These are phyloP conservation scores for Turdus rufiventris DNA, from an alignment of 2,113 vertebrate species.

Conservation along the genomic window DNA sequence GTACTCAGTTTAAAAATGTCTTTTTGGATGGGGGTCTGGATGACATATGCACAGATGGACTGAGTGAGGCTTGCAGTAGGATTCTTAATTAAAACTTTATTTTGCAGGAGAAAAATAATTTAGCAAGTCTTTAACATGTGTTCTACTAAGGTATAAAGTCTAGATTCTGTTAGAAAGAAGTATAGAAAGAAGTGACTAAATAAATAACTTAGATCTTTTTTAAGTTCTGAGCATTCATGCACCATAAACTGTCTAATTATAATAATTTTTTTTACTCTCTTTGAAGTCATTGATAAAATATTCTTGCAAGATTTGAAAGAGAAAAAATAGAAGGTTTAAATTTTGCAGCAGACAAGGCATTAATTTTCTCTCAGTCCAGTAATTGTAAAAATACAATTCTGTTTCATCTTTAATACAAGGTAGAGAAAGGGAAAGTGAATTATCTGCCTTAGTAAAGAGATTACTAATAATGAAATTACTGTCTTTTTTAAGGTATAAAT, in stretches of 20 bases:
- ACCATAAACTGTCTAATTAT: not conserved
- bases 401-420: conserved; percentile 48
- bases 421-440: not conserved
- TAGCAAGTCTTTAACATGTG: not conserved
- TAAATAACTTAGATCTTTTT: not conserved
- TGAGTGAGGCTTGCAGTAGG: not conserved
- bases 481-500: conserved; percentile 6
- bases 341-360: not conserved
- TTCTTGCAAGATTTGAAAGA: not conserved
- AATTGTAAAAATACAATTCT: conserved; percentile 43
- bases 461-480: conserved; percentile 25
- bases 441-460: not conserved
- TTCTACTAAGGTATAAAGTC: not conserved
- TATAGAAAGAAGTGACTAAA: not conserved
- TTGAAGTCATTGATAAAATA: conserved; percentile 13
- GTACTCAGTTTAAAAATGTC: not conserved
- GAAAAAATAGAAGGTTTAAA: not conserved
- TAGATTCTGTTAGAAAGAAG: not conserved
- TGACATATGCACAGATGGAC: not conserved
- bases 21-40: not conserved
- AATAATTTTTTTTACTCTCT: not conserved
- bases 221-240: not conserved
- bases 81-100: not conserved
- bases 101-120: not conserved
- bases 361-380: conserved; percentile 24